Evolutionary conservation across 1,140 invertebrate genomes (phyloP), one percentile per base, ranked within the genome.

Genomic region (Cydia amplana): DNA sequence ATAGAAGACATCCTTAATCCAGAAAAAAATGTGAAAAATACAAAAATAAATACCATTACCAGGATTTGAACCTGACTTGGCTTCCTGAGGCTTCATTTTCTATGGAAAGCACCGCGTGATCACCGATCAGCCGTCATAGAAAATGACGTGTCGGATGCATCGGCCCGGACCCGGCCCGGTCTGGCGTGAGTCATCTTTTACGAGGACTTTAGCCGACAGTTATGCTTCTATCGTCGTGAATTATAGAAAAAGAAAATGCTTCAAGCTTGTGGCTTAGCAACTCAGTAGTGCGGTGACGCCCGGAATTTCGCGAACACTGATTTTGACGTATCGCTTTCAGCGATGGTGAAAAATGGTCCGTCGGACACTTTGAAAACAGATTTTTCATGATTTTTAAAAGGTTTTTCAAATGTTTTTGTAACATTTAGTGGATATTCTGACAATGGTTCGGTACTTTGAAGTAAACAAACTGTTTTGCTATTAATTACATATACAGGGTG

Each of bases 251-350:
- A 65, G 5, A 65, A 23, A n/a, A 32, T 36, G 32, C 70, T 23
- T 9, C 36, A 46, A 72, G 10, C 40, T 72, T 72, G 70, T 49
- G 18, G 40, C 43, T 72, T 40, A 40, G 14, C 28, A 10, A 46
- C 43, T 14, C 16, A 18, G 18, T 60, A 49, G 82, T 79, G 78
- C 82, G 82, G 82, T 80, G 74, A 77, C 74, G 77, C 64, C 79
- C 76, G 78, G 85, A 88, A 87, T 88, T 89, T 87, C 84, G 82
- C 81, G 83, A 87, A 87, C 86, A 88, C 85, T 90, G 88, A 89
- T 89, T 90, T 88, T 90, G 89, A 90, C 85, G 84, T 87, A 88
- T 89, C 84, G 86, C 80, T 87, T 86, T 87, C 78, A 83, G 80
- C 79, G 79, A 78, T 74, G 81, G 77, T 87, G 87, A 89, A 87